Percentiles rank a stretch among this genome's conserved stretches.
phyloP scores from a whole-genome alignment of 2,888 invertebrate species.

The Nasonovia ribisnigri region DNA sequence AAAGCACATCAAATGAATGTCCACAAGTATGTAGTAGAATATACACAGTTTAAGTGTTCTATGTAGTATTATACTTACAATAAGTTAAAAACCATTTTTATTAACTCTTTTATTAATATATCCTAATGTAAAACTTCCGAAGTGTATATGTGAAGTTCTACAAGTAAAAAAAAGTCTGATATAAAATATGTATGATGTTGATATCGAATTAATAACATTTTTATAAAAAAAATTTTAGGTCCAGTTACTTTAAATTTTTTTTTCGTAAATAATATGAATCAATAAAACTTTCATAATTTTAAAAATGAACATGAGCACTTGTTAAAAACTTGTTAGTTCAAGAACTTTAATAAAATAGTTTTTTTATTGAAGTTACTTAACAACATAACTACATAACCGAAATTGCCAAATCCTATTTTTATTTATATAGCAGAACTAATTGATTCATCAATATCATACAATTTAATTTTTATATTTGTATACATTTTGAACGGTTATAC shows the following conservation, averaged over 20 bases:
- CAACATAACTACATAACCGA: background rate
- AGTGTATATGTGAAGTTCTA: background rate
- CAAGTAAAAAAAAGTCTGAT: conserved; percentile 24
- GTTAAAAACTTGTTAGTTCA: background rate
- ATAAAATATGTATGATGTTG: background rate
- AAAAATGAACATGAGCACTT: background rate
- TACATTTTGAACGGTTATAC: background rate
- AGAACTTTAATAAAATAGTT: background rate
- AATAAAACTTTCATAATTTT: background rate
- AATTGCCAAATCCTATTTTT: background rate
- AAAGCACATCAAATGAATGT: conserved; percentile 64
- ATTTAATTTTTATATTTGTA: background rate
- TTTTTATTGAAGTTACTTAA: background rate
- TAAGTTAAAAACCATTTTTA: background rate
- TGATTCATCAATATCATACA: background rate
- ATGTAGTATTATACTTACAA: background rate
- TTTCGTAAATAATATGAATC: background rate
- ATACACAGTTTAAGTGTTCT: conserved; percentile 17
- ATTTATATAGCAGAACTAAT: background rate
- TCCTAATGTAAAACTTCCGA: background rate
- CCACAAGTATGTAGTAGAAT: conserved; percentile 48
- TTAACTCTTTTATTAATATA: background rate
- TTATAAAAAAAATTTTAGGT: too few relatives aligned
- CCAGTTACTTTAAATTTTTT: background rate
- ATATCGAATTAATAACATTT: too few relatives aligned